Base-by-base conservation (phyloP, 2,797 vertebrate genomes). In the Mallotus villosus region DNA sequence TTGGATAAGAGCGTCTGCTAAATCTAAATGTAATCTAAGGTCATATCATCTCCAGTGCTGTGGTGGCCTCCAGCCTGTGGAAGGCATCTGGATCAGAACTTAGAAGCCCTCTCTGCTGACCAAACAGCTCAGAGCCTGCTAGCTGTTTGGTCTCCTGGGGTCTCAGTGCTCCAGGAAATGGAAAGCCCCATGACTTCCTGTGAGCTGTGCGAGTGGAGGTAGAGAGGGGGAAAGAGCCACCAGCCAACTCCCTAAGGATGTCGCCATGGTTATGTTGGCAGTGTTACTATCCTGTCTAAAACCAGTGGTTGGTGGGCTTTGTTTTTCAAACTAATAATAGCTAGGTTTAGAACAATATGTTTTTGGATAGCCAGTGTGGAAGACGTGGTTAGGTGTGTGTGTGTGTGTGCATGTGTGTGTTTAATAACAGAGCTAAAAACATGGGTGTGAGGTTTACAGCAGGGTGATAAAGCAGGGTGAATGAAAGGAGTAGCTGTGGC, bases 381-480 rank as follows among this genome's bases (percentile, higher is more conserved):
- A 11, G 51, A 12, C 49, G 27, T 68, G 46, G 37, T 55, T 32
- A 32, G 16, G 61, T 63, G 27, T 29, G 25, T 63, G 60, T 62
- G 60, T 62, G 60, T 61, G 25, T 62, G 59, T 27, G 24, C 12
- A n/a, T 61, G 59, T 61, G 60, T 63, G 61, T 63, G 60, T 63
- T 16, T 29, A 32, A 4, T 57, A 46, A 21, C 34, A 63, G 22
- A 29, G 69, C 59, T 46, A 5, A 22, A 12, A 9, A 32, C 29
- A 11, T 6, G 32, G 16, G 64, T 66, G 64, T 66, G 64, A 5
- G 17, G 22, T 65, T 4, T n/a, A 32, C 12, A 21, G 32, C 41
- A 66, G 21, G 53, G 49, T 71, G 41, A 61, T 29, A 27, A 32
- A 76, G 57, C 68, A 63, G 63, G 70, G 59, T 55, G 51, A 55